These are phyloP conservation scores for Rhysida immarginata DNA, from an alignment of 1,140 invertebrate genomes.

Conservation along the genomic window DNA sequence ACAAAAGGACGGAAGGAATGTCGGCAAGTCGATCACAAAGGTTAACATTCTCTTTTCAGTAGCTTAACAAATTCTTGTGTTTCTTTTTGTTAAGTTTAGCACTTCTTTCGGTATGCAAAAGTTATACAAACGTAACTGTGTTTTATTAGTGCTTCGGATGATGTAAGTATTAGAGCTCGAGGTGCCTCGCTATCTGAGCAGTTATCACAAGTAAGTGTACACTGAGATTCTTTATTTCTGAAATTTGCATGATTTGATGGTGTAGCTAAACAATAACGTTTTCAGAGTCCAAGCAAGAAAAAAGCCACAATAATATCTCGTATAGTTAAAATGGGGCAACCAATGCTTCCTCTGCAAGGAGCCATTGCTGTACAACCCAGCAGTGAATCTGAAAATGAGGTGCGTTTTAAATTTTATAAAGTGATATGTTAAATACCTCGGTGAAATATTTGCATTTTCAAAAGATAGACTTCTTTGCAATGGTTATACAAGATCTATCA, in stretches of 20 bases:
- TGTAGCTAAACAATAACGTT: background rate
- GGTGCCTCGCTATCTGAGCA: conserved; percentile 26
- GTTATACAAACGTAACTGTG: too few relatives aligned
- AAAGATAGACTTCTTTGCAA: too few relatives aligned
- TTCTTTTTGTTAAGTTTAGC: too few relatives aligned
- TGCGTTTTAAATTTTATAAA: too few relatives aligned
- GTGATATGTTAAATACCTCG: too few relatives aligned
- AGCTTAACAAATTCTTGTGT: too few relatives aligned
- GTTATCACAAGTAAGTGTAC: conserved; percentile 19
- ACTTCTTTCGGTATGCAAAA: too few relatives aligned
- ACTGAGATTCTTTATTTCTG: background rate
- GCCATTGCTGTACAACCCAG: conserved; percentile 14
- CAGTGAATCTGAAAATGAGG: conserved; percentile 8
- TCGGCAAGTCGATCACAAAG: too few relatives aligned
- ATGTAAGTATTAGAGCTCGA: conserved; percentile 22
- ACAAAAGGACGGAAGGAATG: too few relatives aligned
- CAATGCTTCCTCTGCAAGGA: conserved; percentile 26
- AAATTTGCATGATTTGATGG: background rate
- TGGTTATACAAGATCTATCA: too few relatives aligned
- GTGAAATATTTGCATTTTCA: too few relatives aligned
- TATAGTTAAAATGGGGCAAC: conserved; percentile 33
- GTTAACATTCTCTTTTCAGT: too few relatives aligned
- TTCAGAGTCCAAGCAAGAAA: conserved; percentile 11
- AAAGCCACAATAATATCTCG: conserved; percentile 32
- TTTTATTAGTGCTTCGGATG: conserved; percentile 15